Conservation (phyloP, 1,140 invertebrate species). For the Drosophila bocqueti region DNA sequence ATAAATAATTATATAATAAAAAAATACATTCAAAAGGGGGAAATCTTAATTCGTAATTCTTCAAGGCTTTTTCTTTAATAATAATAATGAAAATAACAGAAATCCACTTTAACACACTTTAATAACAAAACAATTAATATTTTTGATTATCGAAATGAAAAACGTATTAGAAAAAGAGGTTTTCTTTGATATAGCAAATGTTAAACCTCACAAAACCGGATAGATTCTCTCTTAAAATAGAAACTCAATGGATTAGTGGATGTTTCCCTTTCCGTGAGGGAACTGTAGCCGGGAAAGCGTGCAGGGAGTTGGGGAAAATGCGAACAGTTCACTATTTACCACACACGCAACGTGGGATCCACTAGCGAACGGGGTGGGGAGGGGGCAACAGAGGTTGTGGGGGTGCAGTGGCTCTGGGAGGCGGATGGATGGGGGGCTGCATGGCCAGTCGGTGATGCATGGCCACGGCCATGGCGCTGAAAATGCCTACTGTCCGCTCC, state of each 20-base stretch:
- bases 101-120: no score
- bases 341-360: constrained; percentile 62
- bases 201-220: background rate
- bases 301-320: constrained; percentile 32
- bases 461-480: constrained; percentile 67
- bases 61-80: background rate
- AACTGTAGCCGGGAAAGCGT: constrained; percentile 19
- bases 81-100: background rate
- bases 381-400: constrained; percentile 6
- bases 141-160: background rate
- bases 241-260: background rate
- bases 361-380: background rate
- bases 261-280: constrained; percentile 2
- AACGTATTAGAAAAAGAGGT: background rate
- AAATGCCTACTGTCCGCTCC: constrained; percentile 59
- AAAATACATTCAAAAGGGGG: background rate
- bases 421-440: background rate
- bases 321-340: constrained; percentile 74
- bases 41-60: background rate
- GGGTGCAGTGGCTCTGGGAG: constrained; percentile 5
- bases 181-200: background rate
- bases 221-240: no score
- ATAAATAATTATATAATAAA: background rate
- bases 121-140: background rate
- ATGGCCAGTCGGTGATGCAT: constrained; percentile 64